Conservation (phyloP, 2,888 invertebrate species). For the Thecocarcelia acutangulata region DNA sequence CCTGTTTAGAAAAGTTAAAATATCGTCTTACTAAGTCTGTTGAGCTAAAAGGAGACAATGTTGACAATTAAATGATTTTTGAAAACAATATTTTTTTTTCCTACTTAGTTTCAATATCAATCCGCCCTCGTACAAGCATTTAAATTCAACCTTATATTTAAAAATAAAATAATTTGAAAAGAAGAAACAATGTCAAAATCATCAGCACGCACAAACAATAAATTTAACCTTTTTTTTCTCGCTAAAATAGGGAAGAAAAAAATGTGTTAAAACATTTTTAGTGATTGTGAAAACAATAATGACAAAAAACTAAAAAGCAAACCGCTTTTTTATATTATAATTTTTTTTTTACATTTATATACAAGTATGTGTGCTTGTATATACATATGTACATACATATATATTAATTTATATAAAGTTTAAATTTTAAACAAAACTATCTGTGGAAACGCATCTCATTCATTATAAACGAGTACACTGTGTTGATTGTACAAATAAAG, state of each 20-base stretch:
- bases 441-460: constrained; percentile 42
- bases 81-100: no score
- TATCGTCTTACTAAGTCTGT: no score
- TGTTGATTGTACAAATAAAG: constrained; percentile 63
- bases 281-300: neutral
- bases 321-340: constrained; percentile 48
- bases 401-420: no score
- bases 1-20: no score
- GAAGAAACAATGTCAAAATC: constrained; percentile 30
- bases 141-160: constrained; percentile 2
- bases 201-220: constrained; percentile 53
- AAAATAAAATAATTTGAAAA: constrained; percentile 12
- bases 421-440: constrained; percentile 31
- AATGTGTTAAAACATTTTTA: constrained; percentile 45
- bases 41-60: no score
- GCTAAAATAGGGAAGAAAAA: constrained; percentile 20
- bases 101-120: no score
- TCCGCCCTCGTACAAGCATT: no score
- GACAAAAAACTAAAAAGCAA: constrained; percentile 33
- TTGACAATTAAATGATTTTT: no score
- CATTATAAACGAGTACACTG: constrained; percentile 22
- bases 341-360: constrained; percentile 53
- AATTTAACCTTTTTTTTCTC: constrained; percentile 25
- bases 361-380: no score
- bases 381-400: constrained; percentile 33